Percentiles rank a stretch among this genome's conserved stretches.
phyloP scores from a whole-genome alignment of 2,888 invertebrate genomes.

The Linyphia triangularis region DNA sequence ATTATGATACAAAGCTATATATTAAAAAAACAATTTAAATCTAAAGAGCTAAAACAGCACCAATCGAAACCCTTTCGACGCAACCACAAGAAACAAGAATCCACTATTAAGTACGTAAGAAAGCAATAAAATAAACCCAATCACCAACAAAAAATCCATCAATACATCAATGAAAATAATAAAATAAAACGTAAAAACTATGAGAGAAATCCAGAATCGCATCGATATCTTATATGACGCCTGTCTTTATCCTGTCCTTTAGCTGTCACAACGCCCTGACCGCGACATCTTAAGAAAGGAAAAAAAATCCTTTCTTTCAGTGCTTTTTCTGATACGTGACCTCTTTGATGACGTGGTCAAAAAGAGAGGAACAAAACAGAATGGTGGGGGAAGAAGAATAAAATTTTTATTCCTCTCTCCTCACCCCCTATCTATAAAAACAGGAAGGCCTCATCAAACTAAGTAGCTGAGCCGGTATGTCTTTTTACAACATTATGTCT shows the following conservation, averaged over 20 bases:
- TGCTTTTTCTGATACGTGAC: conserved; percentile 41
- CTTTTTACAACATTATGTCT: conserved; percentile 2
- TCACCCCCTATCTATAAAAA: neutral
- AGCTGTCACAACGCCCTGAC: conserved; percentile 68
- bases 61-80: neutral
- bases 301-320: neutral
- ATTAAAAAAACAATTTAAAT: too few relatives aligned
- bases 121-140: too few relatives aligned
- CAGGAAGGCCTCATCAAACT: conserved; percentile 48
- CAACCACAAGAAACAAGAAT: conserved; percentile 2
- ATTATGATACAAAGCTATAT: too few relatives aligned
- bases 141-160: neutral
- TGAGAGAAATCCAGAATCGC: conserved; percentile 36
- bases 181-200: conserved; percentile 13
- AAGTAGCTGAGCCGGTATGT: conserved; percentile 41
- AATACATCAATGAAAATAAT: neutral
- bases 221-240: conserved; percentile 51
- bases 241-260: conserved; percentile 42
- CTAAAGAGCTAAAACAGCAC: too few relatives aligned
- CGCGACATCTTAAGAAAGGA: conserved; percentile 44
- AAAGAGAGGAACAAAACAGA: conserved; percentile 29
- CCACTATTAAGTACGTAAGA: conserved; percentile 18
- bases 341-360: conserved; percentile 38
- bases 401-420: conserved; percentile 17
- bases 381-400: conserved; percentile 37